Evolutionary conservation across 2,113 vertebrate species (phyloP).

Genomic region (Gambusia holbrooki): DNA sequence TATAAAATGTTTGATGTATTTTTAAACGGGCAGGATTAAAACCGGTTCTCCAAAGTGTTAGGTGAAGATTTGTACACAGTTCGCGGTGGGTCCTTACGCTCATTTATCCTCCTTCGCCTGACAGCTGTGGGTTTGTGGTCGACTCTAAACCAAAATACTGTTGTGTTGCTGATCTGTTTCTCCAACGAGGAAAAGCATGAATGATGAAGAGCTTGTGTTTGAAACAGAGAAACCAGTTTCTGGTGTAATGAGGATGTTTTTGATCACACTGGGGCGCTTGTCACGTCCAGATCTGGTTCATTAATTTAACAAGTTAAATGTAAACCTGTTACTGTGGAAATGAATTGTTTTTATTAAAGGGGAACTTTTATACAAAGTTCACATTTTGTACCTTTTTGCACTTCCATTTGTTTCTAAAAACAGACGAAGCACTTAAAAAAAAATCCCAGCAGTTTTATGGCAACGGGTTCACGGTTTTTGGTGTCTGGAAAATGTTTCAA

Average conservation of each 20-base stretch:
- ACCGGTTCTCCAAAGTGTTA: constrained; percentile 22
- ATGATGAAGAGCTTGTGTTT: constrained; percentile 25
- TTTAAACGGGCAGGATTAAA: constrained; percentile 4
- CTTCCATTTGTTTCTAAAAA: too few species aligned
- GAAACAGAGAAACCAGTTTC: not conserved
- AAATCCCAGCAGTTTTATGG: too few species aligned
- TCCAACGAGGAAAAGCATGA: constrained; percentile 28
- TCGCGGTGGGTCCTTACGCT: constrained; percentile 40
- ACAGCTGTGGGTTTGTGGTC: constrained; percentile 57
- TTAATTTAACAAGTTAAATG: too few species aligned
- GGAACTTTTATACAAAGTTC: too few species aligned
- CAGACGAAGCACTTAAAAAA: too few species aligned
- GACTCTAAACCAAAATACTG: constrained; percentile 15
- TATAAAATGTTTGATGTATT: not conserved
- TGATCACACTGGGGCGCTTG: not conserved
- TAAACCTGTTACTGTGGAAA: not conserved
- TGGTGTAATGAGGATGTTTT: not conserved
- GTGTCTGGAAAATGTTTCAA: too few species aligned
- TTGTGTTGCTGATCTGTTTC: constrained; percentile 47
- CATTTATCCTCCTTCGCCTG: constrained; percentile 10
- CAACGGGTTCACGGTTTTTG: too few species aligned
- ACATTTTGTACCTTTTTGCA: too few species aligned
- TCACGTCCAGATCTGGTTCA: not conserved
- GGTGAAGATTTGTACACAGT: constrained; percentile 56
- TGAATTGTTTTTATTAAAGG: too few species aligned